A percentile compares a stretch with the other conserved stretches of the same genome.
These are phyloP conservation scores for Formica aserva DNA, from an alignment of 2,888 invertebrate species.

Conservation along the genomic window DNA sequence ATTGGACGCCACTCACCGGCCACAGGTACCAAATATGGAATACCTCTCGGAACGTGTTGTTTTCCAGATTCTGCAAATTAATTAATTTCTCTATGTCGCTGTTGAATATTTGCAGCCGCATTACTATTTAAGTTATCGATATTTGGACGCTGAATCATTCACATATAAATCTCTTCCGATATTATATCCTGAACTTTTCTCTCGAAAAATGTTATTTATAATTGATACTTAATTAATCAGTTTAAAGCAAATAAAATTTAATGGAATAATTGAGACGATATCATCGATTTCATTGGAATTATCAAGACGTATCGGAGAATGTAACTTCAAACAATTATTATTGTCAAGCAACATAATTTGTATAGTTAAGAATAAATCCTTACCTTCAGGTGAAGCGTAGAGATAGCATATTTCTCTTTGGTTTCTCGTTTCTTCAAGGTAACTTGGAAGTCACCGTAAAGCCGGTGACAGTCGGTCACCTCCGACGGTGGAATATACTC, in stretches of 20 bases:
- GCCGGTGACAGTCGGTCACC: slow-evolving; percentile 94
- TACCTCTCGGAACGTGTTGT: slow-evolving; percentile 94
- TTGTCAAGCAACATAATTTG: not conserved
- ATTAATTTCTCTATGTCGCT: not conserved
- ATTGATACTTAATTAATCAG: not conserved
- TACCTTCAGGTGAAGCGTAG: slow-evolving; percentile 93
- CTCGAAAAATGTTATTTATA: not conserved
- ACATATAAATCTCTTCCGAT: not conserved
- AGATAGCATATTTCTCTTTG: slow-evolving; percentile 96
- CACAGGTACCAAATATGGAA: slow-evolving; percentile 98
- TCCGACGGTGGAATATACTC: slow-evolving; percentile 97
- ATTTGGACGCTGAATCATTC: not conserved
- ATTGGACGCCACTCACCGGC: slow-evolving; percentile 95
- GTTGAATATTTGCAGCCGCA: not conserved
- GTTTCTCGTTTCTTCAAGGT: slow-evolving; percentile 95
- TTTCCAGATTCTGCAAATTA: slow-evolving; percentile 89
- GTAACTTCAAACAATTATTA: not conserved
- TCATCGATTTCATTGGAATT: not conserved
- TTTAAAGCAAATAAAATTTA: not conserved
- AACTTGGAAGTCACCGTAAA: slow-evolving; percentile 95
- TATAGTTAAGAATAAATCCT: slow-evolving; percentile 8
- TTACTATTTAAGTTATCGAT: not conserved
- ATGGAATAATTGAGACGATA: not conserved
- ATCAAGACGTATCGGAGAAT: not conserved
- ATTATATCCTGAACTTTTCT: not conserved